Percentiles rank a stretch among this genome's conserved stretches.
Evolutionary conservation across 2,888 invertebrate species (phyloP).

Genomic region (Nymphalis polychloros): DNA sequence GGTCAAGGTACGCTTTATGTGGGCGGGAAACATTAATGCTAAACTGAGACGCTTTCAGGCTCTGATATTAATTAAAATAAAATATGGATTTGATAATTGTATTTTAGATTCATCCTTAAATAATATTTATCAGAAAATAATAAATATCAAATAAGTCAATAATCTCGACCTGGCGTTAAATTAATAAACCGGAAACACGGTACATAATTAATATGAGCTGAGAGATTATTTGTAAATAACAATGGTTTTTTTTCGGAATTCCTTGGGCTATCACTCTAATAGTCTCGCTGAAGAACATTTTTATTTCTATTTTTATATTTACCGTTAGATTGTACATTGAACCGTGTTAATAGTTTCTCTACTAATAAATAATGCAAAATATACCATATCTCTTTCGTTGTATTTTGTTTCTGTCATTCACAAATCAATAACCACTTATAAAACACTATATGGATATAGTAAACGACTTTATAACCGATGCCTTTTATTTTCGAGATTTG

Average conservation of each 20-base stretch:
- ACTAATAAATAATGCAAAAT: background rate
- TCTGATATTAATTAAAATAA: background rate
- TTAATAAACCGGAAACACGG: slow-evolving; percentile 14
- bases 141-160: background rate
- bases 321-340: background rate
- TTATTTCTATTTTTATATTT: background rate
- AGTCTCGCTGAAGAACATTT: background rate
- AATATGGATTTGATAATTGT: background rate
- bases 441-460: too few relatives aligned
- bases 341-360: too few relatives aligned
- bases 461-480: slow-evolving; percentile 17
- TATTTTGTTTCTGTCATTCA: background rate
- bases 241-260: slow-evolving; percentile 65
- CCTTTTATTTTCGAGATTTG: slow-evolving; percentile 47
- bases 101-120: background rate
- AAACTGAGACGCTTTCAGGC: slow-evolving; percentile 6
- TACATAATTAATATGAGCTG: slow-evolving; percentile 39
- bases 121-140: background rate
- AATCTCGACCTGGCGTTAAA: slow-evolving; percentile 10
- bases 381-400: background rate
- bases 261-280: slow-evolving; percentile 46
- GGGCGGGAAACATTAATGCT: slow-evolving; percentile 40
- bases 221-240: slow-evolving; percentile 73
- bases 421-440: too few relatives aligned
- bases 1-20: slow-evolving; percentile 71